Evolutionary conservation across 1,140 invertebrate genomes (phyloP).

Genomic region (Penaeus chinensis): DNA sequence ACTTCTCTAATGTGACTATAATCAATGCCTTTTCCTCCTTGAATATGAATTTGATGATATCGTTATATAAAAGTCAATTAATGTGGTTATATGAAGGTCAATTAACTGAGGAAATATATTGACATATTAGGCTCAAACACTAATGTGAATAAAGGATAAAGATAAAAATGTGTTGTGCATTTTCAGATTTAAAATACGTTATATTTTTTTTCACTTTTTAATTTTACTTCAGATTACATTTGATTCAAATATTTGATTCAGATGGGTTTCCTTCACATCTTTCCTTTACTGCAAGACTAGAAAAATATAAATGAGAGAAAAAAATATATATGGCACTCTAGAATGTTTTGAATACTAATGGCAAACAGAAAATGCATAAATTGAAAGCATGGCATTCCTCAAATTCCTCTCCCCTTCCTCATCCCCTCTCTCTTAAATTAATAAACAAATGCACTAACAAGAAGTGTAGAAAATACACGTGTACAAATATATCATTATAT

Average conservation of each 20-base stretch:
- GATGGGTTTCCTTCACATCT: not conserved
- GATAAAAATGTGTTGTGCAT: no score
- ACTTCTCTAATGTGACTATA: no score
- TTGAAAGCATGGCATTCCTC: not conserved
- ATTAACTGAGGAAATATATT: no score
- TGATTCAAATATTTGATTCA: not conserved
- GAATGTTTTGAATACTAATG: no score
- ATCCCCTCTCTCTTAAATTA: no score
- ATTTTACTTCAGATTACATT: not conserved
- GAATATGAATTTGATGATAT: no score
- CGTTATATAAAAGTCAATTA: no score
- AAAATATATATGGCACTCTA: not conserved
- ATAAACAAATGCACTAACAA: slow-evolving; percentile 7
- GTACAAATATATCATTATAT: slow-evolving; percentile 18
- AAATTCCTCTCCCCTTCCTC: not conserved
- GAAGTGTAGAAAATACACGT: not conserved
- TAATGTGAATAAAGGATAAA: no score
- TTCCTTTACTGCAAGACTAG: no score
- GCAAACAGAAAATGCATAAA: not conserved
- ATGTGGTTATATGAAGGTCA: no score
- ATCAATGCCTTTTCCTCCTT: no score
- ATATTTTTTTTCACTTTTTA: not conserved
- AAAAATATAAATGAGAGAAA: not conserved
- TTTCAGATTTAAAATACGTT: not conserved
- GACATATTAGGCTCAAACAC: no score